Evolutionary conservation across 2,797 vertebrate species (phyloP).

Genomic region (Sciurus vulgaris): DNA sequence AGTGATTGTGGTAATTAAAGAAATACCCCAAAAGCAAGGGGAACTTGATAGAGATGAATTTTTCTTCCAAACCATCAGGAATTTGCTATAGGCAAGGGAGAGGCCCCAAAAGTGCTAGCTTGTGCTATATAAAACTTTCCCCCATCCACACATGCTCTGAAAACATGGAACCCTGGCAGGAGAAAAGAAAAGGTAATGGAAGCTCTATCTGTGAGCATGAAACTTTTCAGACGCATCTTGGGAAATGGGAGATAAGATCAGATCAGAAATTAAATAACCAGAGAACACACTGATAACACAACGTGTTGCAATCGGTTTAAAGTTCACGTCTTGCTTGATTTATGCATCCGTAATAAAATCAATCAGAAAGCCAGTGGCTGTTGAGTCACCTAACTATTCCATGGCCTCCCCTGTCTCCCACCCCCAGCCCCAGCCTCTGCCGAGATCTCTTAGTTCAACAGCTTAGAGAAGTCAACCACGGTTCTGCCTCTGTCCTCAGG

Average conservation of each 20-base stretch:
- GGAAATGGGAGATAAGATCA: conserved; percentile 81
- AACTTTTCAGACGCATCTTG: conserved; percentile 73
- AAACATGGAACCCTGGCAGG: conserved; percentile 77
- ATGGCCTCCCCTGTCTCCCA: neutral
- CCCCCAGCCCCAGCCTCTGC: neutral
- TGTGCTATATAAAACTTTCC: conserved; percentile 53
- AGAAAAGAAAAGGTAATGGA: conserved; percentile 72
- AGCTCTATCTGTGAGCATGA: conserved; percentile 48
- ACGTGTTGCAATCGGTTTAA: conserved; percentile 75
- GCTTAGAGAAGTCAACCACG: neutral
- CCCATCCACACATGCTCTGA: neutral
- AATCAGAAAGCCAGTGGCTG: neutral
- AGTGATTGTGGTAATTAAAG: conserved; percentile 40
- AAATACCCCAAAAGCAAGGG: conserved; percentile 5
- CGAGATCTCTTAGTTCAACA: neutral
- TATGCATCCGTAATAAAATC: conserved; percentile 56
- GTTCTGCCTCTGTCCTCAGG: neutral
- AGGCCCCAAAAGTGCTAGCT: conserved; percentile 29
- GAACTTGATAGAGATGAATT: neutral
- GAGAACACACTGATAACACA: conserved; percentile 64
- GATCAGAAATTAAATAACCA: conserved; percentile 76
- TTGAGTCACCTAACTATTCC: neutral
- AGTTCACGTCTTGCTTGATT: conserved; percentile 71
- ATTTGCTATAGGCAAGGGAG: conserved; percentile 81
- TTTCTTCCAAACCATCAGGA: conserved; percentile 72